Evolutionary conservation across 2,113 vertebrate genomes (phyloP), one percentile per base, ranked within the genome.

Genomic region (Pseudois nayaur): DNA sequence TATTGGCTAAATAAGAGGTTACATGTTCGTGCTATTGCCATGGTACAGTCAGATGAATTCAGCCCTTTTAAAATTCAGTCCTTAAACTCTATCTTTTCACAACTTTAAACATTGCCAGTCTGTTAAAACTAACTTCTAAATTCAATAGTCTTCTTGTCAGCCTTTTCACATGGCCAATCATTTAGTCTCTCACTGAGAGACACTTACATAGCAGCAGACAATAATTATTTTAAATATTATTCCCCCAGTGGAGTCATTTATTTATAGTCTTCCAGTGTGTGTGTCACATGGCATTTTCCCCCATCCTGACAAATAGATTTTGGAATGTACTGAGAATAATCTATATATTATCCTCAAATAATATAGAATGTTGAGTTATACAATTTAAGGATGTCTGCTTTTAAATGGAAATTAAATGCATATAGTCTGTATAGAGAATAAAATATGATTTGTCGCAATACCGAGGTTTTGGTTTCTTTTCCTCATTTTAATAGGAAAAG

Each of bases 91-190:
- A 15, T 74, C 52, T 96, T 97, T 64, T 78, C 79, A 85, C 8
- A 55, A 33, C 36, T 94, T 96, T 97, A 87, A 98, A 94, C 45
- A 94, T 31, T 90, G 67, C 14, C 57, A 97, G 71, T 86, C 55
- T 89, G 85, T 95, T 94, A 96, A 95, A 94, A 91, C 23, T 82
- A 96, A 94, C 29, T 95, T 95, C 33, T 89, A 91, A 94, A 62
- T 96, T 31, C 67, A 62, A 5, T 88, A 25, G 6, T 87, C 87
- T 40, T 88, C 36, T n/a, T 60, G 17, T 59, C 50, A 67, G 25
- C 13, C 27, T 10, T 14, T 64, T 97, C 40, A 50, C 8, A 25
- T 48, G 62, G 29, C 59, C 48, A 52, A 21, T 96, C 27, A 45
- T 95, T 97, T n/a, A 74, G 21, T 78, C 21, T 83, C 16, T 96